These are phyloP conservation scores for Epiblema foenella DNA, from an alignment of 2,888 invertebrate species.

Conservation along the genomic window DNA sequence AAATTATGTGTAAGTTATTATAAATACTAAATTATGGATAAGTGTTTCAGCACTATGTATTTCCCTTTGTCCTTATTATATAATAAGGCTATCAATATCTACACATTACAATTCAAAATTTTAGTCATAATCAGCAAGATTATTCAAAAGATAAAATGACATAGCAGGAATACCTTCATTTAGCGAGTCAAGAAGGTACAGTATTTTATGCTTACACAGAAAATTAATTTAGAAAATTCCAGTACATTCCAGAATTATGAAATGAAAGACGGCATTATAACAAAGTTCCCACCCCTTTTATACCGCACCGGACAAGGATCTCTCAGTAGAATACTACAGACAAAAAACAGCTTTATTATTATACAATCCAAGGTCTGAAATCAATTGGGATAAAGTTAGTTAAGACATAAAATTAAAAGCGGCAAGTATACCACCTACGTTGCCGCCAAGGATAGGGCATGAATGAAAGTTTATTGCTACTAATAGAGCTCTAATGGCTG, in stretches of 20 bases:
- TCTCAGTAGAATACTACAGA: background rate
- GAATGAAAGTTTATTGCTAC: slow-evolving; percentile 73
- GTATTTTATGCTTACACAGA: background rate
- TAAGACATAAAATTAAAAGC: slow-evolving; percentile 18
- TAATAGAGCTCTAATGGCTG: slow-evolving; percentile 62
- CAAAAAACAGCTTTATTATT: slow-evolving; percentile 8
- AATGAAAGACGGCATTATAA: slow-evolving; percentile 33
- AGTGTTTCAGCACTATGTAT: too few relatives aligned
- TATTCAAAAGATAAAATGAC: background rate
- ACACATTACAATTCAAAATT: too few relatives aligned
- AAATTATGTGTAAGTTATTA: too few relatives aligned
- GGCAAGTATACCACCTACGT: slow-evolving; percentile 36
- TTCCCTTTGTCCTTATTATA: too few relatives aligned
- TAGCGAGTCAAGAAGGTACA: background rate
- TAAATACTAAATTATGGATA: too few relatives aligned
- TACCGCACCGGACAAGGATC: slow-evolving; percentile 5
- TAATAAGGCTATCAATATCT: background rate
- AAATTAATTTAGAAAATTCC: slow-evolving; percentile 4
- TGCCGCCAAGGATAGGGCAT: slow-evolving; percentile 44
- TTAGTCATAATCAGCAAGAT: too few relatives aligned
- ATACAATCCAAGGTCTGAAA: background rate
- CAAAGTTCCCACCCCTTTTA: slow-evolving; percentile 37
- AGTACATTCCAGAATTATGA: slow-evolving; percentile 32
- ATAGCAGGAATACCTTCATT: background rate
- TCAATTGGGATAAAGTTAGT: background rate